These are phyloP conservation scores for Sturmia bella DNA, from an alignment of 2,888 invertebrate species.

Conservation along the genomic window DNA sequence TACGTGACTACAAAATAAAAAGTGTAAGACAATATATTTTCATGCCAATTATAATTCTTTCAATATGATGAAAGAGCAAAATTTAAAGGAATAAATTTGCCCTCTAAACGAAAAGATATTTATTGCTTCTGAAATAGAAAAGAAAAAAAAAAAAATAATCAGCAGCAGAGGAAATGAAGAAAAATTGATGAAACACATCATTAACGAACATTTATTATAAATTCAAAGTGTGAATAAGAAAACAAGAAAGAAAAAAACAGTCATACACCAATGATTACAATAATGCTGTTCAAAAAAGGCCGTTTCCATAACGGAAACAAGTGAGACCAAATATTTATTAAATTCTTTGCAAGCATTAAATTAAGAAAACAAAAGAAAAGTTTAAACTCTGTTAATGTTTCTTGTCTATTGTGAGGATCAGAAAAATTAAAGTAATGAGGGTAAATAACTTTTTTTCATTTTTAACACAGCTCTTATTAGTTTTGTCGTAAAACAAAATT, in stretches of 20 bases:
- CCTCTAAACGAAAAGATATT: background rate
- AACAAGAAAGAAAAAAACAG: background rate
- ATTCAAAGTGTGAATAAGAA: background rate
- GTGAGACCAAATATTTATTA: too few species aligned
- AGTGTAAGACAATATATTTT: conserved; percentile 23
- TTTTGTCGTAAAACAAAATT: too few species aligned
- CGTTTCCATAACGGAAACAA: too few species aligned
- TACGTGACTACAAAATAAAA: conserved; percentile 23
- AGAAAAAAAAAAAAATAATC: background rate
- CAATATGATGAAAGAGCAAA: background rate
- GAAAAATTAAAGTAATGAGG: too few species aligned
- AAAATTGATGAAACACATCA: conserved; percentile 32
- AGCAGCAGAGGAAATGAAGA: background rate
- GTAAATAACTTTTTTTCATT: too few species aligned
- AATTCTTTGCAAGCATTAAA: too few species aligned
- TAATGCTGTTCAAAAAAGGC: background rate
- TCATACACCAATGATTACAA: background rate
- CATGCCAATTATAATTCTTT: conserved; percentile 34
- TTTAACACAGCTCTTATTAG: too few species aligned
- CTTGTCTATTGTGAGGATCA: too few species aligned
- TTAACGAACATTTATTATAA: conserved; percentile 27
- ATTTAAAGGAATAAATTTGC: too few species aligned
- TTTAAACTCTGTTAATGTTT: too few species aligned
- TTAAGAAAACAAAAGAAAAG: too few species aligned
- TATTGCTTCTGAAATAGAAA: background rate